Conservation (phyloP, 2,113 vertebrate species). For the Felis chaus region DNA sequence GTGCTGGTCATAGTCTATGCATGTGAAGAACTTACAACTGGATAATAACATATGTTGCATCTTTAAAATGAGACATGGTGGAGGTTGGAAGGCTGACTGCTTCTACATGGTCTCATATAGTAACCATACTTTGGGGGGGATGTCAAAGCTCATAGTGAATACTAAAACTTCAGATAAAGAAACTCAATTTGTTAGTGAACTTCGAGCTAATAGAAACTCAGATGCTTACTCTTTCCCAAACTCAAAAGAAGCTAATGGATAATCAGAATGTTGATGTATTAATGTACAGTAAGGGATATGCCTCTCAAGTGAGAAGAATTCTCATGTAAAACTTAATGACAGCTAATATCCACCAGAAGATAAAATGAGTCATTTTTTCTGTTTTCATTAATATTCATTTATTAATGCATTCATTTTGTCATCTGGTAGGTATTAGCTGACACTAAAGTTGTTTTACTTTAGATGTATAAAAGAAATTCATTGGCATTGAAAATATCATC, state of each 20-base stretch:
- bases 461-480: not conserved
- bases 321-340: not conserved
- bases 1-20: not conserved
- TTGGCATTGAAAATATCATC: not conserved
- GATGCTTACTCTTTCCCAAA: not conserved
- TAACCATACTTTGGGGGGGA: not conserved
- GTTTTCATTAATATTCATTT: constrained; percentile 5
- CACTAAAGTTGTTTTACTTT: not conserved
- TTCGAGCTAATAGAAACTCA: not conserved
- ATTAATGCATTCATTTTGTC: constrained; percentile 5
- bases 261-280: not conserved
- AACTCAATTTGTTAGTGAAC: not conserved
- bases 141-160: not conserved
- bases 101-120: not conserved
- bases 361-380: not conserved
- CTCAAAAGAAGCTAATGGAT: not conserved
- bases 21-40: not conserved
- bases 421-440: not conserved
- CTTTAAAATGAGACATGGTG: not conserved
- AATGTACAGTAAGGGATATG: not conserved
- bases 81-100: not conserved
- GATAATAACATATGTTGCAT: not conserved
- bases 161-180: not conserved
- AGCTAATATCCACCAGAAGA: not conserved
- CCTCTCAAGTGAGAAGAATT: constrained; percentile 15